Conservation (phyloP, 2,113 vertebrate species). For the Axis porcinus region DNA sequence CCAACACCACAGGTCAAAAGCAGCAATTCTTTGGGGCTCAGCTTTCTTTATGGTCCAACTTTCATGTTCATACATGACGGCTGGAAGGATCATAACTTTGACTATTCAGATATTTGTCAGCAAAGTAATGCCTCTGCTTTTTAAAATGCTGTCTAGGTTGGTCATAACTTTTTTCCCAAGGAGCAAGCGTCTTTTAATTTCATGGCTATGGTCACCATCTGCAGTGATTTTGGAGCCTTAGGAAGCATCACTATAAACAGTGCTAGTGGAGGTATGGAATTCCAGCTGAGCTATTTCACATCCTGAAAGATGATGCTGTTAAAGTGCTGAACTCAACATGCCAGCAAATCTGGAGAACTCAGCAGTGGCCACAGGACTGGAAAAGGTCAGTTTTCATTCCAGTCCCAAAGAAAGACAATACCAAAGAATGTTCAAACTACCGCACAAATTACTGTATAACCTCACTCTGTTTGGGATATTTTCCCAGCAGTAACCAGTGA, state of each 20-base stretch:
- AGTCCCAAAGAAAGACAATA: background rate
- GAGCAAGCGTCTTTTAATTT: background rate
- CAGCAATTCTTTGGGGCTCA: background rate
- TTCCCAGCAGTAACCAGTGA: background rate
- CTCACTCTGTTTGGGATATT: background rate
- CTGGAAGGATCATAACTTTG: background rate
- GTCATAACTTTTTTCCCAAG: background rate
- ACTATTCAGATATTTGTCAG: background rate
- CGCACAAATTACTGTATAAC: background rate
- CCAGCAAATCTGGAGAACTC: background rate
- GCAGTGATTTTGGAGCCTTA: background rate
- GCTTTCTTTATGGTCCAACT: background rate
- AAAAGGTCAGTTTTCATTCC: background rate
- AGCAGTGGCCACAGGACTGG: background rate
- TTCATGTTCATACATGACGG: background rate
- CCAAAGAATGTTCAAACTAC: background rate
- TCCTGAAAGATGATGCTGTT: background rate
- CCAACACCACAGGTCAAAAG: background rate
- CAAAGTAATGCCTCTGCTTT: background rate
- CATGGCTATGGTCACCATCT: background rate
- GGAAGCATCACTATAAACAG: background rate
- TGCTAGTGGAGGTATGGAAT: background rate
- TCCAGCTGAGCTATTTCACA: background rate
- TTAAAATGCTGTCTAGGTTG: background rate
- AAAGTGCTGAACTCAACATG: background rate